Evolutionary conservation across 2,797 vertebrate species (phyloP), one percentile per base, ranked within the genome.

Genomic region (Smutsia gigantea): DNA sequence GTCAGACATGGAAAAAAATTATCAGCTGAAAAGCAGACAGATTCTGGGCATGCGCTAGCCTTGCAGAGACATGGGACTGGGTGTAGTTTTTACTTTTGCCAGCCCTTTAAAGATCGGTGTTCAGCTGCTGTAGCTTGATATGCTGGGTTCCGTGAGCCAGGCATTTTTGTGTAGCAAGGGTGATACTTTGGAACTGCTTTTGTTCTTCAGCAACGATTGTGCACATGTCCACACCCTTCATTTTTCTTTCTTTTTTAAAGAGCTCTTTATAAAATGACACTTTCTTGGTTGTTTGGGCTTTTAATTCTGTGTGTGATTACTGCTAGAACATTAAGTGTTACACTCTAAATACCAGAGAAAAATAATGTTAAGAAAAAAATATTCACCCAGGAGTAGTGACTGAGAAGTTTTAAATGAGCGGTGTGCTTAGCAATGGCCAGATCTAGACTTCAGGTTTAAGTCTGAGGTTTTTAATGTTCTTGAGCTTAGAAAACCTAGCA

Each of bases 31-130:
- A 95, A 99, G 99, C 98, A 98, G 98, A 29, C 99, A 99, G 95
- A 98, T 99, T 51, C 98, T 99, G 49, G 99, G 99, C 86, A 99
- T 99, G 98, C 99, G 99, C 90, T 99, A 98, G 95, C 74, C 59
- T 0, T 2, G 23, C 46, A 1, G 25, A 17, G 94, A 96, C 92
- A 17, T 25, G 11, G 27, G 75, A 78, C 77, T 57, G 39, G 49
- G 42, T 19, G 59, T 7, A 64, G 18, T 63, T 4, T 89, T 95
- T 90, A 27, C 34, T 57, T 25, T 66, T 21, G 74, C 84, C 96
- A 10, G 0, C 72, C 4, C 86, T 95, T 84, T 78, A 4, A 82
- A 49, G 27, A 57, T 14, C 14, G 87, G 63, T 49, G 37, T 57
- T 64, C 18, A 57, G 1, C 94, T 90, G 82, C 79, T 94, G 85